phyloP scores from a whole-genome alignment of 2,113 vertebrate species.

The Monarcha castaneiventris region DNA sequence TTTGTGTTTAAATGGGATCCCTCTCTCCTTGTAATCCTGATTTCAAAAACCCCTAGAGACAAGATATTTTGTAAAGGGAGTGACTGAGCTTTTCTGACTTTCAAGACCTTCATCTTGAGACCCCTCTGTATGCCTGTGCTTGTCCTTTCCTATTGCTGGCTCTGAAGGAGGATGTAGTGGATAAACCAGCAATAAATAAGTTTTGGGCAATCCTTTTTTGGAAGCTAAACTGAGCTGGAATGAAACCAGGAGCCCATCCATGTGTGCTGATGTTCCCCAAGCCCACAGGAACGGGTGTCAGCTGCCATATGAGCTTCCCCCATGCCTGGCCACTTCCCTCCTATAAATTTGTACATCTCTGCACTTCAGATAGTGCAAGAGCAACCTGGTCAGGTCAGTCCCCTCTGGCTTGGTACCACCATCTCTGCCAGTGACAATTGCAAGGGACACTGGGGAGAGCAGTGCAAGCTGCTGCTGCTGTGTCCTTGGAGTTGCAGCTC shows the following conservation, averaged over 20 bases:
- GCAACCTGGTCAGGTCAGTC: not conserved
- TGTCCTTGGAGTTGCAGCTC: not conserved
- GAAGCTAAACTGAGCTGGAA: not conserved
- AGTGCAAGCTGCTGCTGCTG: not conserved
- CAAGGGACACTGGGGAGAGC: not conserved
- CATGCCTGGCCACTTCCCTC: rapidly evolving
- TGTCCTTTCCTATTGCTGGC: not conserved
- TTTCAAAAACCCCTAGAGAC: not conserved
- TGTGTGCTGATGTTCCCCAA: not conserved
- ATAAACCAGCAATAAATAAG: not conserved
- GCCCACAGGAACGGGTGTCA: not conserved
- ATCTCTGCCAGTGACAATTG: not conserved
- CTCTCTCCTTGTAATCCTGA: not conserved
- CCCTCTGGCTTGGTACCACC: not conserved
- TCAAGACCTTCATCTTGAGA: not conserved
- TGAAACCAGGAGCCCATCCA: not conserved
- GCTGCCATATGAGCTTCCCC: not conserved
- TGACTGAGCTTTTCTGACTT: not conserved
- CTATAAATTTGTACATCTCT: not conserved
- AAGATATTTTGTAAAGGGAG: not conserved
- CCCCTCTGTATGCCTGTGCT: not conserved
- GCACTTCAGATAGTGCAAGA: rapidly evolving
- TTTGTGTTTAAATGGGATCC: not conserved
- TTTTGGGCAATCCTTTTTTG: not conserved
- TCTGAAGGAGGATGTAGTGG: not conserved